A percentile compares a stretch with the other conserved stretches of the same genome.
Conservation (phyloP, 2,888 invertebrate species). For the Diabrotica balteata region DNA sequence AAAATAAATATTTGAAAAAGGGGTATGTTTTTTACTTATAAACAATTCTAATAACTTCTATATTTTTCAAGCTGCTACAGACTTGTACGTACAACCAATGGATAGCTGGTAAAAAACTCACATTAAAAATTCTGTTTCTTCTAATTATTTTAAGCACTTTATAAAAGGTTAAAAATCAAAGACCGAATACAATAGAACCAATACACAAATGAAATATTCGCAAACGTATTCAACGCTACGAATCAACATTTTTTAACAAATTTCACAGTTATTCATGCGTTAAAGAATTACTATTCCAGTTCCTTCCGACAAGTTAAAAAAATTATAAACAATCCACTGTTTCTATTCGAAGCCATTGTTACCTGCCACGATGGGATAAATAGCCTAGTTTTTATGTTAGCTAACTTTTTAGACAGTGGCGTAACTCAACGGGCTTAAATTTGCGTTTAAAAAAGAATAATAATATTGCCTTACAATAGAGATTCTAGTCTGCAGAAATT, state of each 20-base stretch:
- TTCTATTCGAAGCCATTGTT: slow-evolving; percentile 16
- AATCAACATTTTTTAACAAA: slow-evolving; percentile 11
- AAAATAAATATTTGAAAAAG: no score
- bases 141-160: not conserved
- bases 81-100: no score
- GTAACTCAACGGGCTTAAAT: no score
- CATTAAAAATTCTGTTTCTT: no score
- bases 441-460: no score
- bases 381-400: slow-evolving; percentile 14
- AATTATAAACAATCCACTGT: slow-evolving; percentile 17
- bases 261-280: slow-evolving; percentile 15
- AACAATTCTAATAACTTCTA: no score
- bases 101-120: no score
- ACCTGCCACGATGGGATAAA: slow-evolving; percentile 12
- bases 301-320: slow-evolving; percentile 16
- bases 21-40: no score
- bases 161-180: not conserved
- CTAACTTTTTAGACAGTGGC: not conserved
- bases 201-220: not conserved
- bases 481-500: no score
- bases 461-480: no score
- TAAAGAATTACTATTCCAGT: slow-evolving; percentile 16
- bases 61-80: no score
- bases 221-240: not conserved
- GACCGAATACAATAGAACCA: not conserved